phyloP scores from a whole-genome alignment of 1,140 invertebrate genomes.

The Protaetia brevitarsis region DNA sequence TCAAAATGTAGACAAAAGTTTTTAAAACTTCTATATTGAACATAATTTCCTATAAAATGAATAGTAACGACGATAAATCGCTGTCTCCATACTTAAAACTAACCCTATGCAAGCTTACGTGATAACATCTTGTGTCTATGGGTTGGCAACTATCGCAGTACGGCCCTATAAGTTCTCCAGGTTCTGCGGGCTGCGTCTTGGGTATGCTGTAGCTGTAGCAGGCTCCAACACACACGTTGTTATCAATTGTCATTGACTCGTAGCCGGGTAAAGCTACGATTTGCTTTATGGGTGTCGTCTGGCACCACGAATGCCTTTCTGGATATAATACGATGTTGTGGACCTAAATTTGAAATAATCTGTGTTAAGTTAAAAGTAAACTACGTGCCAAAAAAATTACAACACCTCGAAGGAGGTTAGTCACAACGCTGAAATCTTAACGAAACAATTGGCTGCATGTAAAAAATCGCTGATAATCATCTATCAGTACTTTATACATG shows the following conservation, averaged over 20 bases:
- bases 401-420: no score
- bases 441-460: no score
- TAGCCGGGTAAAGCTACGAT: conserved; percentile 62
- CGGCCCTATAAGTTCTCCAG: conserved; percentile 62
- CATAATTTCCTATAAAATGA: no score
- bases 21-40: no score
- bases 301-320: conserved; percentile 67
- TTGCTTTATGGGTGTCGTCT: conserved; percentile 65
- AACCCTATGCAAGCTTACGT: conserved; percentile 51
- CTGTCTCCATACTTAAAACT: no score
- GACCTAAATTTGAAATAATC: conserved; percentile 51
- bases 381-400: no score
- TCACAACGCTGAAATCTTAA: no score
- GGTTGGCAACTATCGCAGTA: conserved; percentile 70
- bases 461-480: no score
- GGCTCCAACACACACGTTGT: conserved; percentile 66
- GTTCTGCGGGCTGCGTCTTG: conserved; percentile 61
- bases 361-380: no score
- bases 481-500: no score
- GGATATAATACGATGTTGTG: conserved; percentile 67
- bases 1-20: no score
- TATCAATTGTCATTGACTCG: conserved; percentile 61
- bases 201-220: conserved; percentile 69
- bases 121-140: conserved; percentile 58
- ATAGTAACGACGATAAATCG: no score